phyloP scores from a whole-genome alignment of 1,140 invertebrate genomes.

The Micrasema minimum region DNA sequence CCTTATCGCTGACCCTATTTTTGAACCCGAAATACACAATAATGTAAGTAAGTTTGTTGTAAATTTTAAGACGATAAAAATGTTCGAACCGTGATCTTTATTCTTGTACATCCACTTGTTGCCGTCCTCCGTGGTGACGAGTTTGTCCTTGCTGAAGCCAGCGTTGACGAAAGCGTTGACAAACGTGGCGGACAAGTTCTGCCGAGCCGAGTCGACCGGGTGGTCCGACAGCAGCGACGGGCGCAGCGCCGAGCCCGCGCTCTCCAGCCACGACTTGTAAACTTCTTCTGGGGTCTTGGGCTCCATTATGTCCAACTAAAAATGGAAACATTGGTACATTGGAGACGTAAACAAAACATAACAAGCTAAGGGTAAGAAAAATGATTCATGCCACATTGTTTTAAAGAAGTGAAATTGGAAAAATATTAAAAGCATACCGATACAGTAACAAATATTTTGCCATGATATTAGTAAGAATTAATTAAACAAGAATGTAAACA shows the following conservation, averaged over 20 bases:
- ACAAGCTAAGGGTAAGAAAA: too few species aligned
- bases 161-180: slow-evolving; percentile 99
- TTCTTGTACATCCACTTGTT: slow-evolving; percentile 99
- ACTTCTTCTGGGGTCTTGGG: slow-evolving; percentile 99
- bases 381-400: too few species aligned
- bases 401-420: too few species aligned
- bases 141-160: slow-evolving; percentile 97
- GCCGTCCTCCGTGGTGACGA: slow-evolving; percentile 95
- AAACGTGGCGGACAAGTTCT: slow-evolving; percentile 97
- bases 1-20: too few species aligned
- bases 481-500: too few species aligned
- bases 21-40: too few species aligned
- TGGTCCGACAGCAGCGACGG: slow-evolving; percentile 74
- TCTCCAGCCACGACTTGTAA: slow-evolving; percentile 98
- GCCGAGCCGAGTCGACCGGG: slow-evolving; percentile 91
- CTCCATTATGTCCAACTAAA: slow-evolving; percentile 97
- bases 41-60: too few species aligned
- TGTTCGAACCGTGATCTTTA: slow-evolving; percentile 87
- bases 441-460: too few species aligned
- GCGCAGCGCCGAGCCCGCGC: slow-evolving; percentile 83
- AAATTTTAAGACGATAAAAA: too few species aligned
- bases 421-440: too few species aligned
- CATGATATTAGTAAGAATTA: too few species aligned
- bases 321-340: slow-evolving; percentile 18
- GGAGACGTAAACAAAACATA: background rate